Conservation (phyloP, 2,113 vertebrate genomes). For the Apaloderma vittatum region DNA sequence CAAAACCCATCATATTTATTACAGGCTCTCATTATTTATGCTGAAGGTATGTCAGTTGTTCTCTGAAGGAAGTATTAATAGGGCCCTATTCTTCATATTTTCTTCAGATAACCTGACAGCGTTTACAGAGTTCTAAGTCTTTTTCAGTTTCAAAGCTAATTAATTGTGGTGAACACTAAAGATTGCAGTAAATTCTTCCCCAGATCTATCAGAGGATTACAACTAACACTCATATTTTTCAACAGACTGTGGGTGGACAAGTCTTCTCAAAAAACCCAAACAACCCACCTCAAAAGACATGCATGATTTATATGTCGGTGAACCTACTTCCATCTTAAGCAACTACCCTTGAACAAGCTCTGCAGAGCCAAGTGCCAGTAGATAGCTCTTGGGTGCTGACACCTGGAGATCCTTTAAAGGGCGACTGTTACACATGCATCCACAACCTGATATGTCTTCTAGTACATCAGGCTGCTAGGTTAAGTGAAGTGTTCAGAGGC, state of each 20-base stretch:
- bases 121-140: slow-evolving; percentile 20
- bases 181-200: neutral
- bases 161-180: neutral
- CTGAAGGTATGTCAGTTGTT: slow-evolving; percentile 20
- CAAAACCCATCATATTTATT: neutral
- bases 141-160: slow-evolving; percentile 45
- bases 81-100: slow-evolving; percentile 31
- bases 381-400: neutral
- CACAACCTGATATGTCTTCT: neutral
- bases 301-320: neutral
- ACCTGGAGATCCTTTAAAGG: neutral
- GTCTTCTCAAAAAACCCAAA: neutral
- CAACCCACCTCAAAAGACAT: neutral
- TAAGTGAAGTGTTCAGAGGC: neutral
- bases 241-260: neutral
- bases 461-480: neutral
- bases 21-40: slow-evolving; percentile 29
- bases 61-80: slow-evolving; percentile 51
- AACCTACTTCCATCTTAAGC: neutral
- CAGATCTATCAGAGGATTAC: neutral
- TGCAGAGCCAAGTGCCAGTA: too few relatives aligned
- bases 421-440: fast-evolving
- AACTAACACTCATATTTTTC: neutral
- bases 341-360: neutral
- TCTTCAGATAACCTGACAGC: neutral